Evolutionary conservation across 2,113 vertebrate species (phyloP).

Genomic region (Uropsilus gracilis): DNA sequence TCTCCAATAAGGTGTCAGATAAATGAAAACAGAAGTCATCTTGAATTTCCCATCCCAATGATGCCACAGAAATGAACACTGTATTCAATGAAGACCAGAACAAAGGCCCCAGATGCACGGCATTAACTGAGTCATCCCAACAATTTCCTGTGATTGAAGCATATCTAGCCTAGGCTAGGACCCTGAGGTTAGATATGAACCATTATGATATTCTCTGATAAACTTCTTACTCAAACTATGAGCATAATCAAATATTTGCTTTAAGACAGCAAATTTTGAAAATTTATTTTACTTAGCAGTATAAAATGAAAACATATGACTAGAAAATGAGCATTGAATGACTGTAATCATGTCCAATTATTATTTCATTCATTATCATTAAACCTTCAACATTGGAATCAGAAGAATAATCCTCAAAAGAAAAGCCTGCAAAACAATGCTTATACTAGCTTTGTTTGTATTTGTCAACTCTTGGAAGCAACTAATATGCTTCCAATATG

Average conservation of each 20-base stretch:
- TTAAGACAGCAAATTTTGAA: neutral
- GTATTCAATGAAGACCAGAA: neutral
- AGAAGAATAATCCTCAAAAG: neutral
- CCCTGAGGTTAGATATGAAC: neutral
- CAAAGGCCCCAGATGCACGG: fast-evolving
- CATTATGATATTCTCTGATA: neutral
- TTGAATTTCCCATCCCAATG: neutral
- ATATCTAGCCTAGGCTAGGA: neutral
- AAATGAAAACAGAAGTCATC: neutral
- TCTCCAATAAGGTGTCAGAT: neutral
- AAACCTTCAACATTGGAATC: too few relatives aligned
- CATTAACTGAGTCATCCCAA: neutral
- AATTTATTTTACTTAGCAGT: neutral
- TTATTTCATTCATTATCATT: neutral
- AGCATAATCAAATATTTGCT: too few relatives aligned
- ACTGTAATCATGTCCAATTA: neutral
- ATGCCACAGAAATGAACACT: neutral
- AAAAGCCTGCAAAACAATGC: too few relatives aligned
- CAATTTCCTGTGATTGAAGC: neutral
- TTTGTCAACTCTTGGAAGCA: neutral
- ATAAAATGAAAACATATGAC: neutral
- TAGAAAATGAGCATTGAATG: neutral
- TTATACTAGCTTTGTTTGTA: neutral
- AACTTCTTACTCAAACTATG: neutral
- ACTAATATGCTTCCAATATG: neutral